phyloP scores from a whole-genome alignment of 1,140 invertebrate genomes.

The Drosophila leontia region DNA sequence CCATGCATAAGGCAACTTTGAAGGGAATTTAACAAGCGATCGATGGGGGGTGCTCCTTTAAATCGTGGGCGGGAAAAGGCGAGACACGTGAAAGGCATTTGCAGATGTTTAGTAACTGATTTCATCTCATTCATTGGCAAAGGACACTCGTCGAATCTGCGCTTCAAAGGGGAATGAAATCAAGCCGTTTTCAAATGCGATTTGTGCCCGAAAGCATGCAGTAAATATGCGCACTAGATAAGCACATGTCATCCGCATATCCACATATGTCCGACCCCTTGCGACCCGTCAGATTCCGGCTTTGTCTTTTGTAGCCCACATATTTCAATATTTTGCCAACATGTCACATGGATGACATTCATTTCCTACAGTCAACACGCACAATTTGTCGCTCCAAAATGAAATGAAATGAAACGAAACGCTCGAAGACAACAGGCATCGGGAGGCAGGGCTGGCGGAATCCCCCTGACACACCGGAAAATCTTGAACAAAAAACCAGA shows the following conservation, averaged over 20 bases:
- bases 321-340: conserved; percentile 79
- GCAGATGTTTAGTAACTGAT: conserved; percentile 8
- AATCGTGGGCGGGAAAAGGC: not conserved
- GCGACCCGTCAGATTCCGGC: conserved; percentile 6
- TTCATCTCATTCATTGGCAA: not conserved
- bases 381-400: conserved; percentile 80
- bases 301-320: conserved; percentile 32
- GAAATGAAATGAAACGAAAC: conserved; percentile 74
- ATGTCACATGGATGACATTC: conserved; percentile 79
- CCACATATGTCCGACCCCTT: conserved; percentile 13
- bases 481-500: conserved; percentile 46
- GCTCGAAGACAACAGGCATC: conserved; percentile 51
- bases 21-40: conserved; percentile 35
- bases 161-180: conserved; percentile 37
- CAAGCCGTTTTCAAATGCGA: conserved; percentile 25
- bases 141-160: not conserved
- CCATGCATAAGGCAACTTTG: conserved; percentile 11
- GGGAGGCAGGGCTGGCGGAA: conserved; percentile 11
- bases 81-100: conserved; percentile 27
- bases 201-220: conserved; percentile 26
- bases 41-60: not conserved
- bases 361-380: conserved; percentile 80
- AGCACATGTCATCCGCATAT: conserved; percentile 47
- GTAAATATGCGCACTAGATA: conserved; percentile 48
- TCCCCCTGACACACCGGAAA: conserved; percentile 54